phyloP scores from a whole-genome alignment of 2,888 invertebrate genomes.

The Apeira syringaria region DNA sequence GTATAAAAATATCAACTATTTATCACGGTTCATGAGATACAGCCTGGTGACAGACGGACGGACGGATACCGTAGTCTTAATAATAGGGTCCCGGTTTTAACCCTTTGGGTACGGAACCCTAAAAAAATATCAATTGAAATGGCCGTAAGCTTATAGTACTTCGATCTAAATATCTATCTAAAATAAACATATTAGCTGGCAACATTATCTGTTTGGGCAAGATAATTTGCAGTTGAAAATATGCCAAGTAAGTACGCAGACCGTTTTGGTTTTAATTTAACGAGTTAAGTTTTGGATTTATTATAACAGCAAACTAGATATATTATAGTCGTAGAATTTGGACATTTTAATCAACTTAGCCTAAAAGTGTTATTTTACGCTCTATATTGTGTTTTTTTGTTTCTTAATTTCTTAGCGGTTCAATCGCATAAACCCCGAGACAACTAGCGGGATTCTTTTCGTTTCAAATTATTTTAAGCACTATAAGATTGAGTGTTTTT shows the following conservation, averaged over 20 bases:
- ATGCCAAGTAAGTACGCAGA: slow-evolving; percentile 16
- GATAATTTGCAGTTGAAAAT: slow-evolving; percentile 11
- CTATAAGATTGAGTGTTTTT: neutral
- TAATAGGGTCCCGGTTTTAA: too few relatives aligned
- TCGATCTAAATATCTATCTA: too few relatives aligned
- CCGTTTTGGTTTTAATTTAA: slow-evolving; percentile 20
- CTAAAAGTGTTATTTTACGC: neutral
- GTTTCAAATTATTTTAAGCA: neutral
- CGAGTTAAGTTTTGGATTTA: slow-evolving; percentile 17
- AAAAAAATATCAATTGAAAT: too few relatives aligned
- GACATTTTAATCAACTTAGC: slow-evolving; percentile 9
- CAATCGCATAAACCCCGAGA: neutral
- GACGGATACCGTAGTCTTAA: too few relatives aligned
- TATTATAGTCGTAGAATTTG: slow-evolving; percentile 2
- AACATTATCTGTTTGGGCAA: too few relatives aligned
- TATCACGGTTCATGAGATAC: too few relatives aligned
- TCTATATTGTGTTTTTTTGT: neutral
- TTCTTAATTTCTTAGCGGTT: neutral
- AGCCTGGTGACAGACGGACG: too few relatives aligned
- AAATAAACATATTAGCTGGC: too few relatives aligned
- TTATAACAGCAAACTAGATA: slow-evolving; percentile 11
- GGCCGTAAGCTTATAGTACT: too few relatives aligned
- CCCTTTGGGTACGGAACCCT: too few relatives aligned
- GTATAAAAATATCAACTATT: too few relatives aligned
- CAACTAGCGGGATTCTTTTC: neutral